Conservation (phyloP, 2,888 invertebrate genomes). For the Microctonus aethiopoides region DNA sequence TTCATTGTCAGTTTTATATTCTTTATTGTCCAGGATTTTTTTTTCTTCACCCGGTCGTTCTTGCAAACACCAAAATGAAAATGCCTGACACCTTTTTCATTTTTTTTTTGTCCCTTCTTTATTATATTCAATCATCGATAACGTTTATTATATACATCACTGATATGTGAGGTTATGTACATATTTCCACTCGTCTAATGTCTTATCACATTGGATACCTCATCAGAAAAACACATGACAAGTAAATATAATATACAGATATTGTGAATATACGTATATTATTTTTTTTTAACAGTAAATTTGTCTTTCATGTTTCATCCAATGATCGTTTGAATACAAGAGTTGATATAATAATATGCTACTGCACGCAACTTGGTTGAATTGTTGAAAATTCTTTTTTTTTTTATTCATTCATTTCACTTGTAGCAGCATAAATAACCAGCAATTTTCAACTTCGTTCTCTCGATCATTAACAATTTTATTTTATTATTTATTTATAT, state of each 20-base stretch:
- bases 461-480: background rate
- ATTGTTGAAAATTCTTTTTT: background rate
- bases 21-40: background rate
- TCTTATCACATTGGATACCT: too few relatives aligned
- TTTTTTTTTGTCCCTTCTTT: too few relatives aligned
- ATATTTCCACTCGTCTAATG: too few relatives aligned
- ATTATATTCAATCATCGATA: background rate
- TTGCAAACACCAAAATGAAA: background rate
- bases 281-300: too few relatives aligned
- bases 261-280: too few relatives aligned
- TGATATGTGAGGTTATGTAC: too few relatives aligned
- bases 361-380: background rate
- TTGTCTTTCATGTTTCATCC: too few relatives aligned
- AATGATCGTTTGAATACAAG: background rate
- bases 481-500: background rate
- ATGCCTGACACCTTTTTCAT: background rate
- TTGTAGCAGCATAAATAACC: background rate
- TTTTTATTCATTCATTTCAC: background rate
- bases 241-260: too few relatives aligned
- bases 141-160: conserved; percentile 1
- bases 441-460: background rate
- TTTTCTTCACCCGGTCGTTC: background rate
- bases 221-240: too few relatives aligned
- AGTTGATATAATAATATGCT: background rate
- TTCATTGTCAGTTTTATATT: background rate